Conservation (phyloP, 2,113 vertebrate species). For the Sapayoa aenigma region DNA sequence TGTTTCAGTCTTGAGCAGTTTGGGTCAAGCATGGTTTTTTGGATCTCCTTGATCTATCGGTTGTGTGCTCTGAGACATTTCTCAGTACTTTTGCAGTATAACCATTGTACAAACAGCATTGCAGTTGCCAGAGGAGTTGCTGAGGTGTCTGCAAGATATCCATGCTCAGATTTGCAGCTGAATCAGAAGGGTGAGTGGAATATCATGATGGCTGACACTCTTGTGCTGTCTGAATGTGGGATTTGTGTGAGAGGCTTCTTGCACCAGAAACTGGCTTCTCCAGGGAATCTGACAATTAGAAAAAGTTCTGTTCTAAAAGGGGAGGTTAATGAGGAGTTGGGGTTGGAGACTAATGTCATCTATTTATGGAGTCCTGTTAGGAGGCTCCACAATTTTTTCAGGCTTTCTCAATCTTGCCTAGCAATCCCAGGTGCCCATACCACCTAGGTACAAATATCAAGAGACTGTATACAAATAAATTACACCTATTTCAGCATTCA, state of each 20-base stretch:
- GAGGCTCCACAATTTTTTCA: neutral
- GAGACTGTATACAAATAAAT: neutral
- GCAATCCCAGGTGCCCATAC: neutral
- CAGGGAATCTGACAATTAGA: neutral
- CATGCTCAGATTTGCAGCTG: neutral
- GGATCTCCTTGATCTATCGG: neutral
- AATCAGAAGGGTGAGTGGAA: neutral
- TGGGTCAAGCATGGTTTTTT: neutral
- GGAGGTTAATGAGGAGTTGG: neutral
- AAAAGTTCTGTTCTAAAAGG: neutral
- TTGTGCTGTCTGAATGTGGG: neutral
- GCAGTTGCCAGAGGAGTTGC: neutral
- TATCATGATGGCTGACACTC: neutral
- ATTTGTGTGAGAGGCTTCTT: neutral
- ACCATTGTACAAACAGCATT: neutral
- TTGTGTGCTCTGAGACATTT: neutral
- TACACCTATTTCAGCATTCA: neutral
- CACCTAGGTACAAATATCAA: neutral
- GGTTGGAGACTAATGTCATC: neutral
- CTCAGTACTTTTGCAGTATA: neutral
- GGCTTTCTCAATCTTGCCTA: neutral
- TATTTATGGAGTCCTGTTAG: neutral
- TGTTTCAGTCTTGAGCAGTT: neutral
- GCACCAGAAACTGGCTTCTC: neutral
- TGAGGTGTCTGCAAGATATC: neutral